Evolutionary conservation across 2,113 vertebrate genomes (phyloP), one percentile per base, ranked within the genome.

Genomic region (Lethenteron reissneri): DNA sequence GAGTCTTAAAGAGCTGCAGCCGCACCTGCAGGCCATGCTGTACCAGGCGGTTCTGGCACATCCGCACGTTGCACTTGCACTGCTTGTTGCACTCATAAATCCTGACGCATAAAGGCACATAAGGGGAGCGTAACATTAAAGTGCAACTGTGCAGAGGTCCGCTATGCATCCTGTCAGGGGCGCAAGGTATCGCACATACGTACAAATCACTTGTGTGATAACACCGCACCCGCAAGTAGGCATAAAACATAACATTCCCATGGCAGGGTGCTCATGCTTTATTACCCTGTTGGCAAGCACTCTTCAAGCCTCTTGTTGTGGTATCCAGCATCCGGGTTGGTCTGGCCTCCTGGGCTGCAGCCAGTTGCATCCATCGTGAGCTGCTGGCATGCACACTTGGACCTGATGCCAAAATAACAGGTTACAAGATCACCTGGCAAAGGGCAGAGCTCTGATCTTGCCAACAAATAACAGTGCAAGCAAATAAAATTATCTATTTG

Each of bases 1-100:
- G 90, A 0, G 94, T 97, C 79, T 97, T 97, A 80, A 97, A 97
- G 5, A 97, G 83, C 80, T 97, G 94, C n/a, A 97, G 88, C 0
- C 92, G 80, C 62, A 97, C 91, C 73, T 97, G 94, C 6, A 97
- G 83, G 21, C 94, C 94, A 0, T 96, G 94, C 70, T 97, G 94
- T 2, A 97, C 94, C 82, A 97, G 71, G 2, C 91, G 83, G 74
- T 97, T 97, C 58, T 82, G 90, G 80, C 94, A 97, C 88, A 92
- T 88, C 78, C 87, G 82, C 9, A 71, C 1, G 71, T 83, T 89
- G 76, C 94, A 97, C 69, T 85, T 83, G 76, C 94, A 97, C 72
- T 84, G 81, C 76, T 90, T 95, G 69, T 69, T 73, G 19, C 72
- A 73, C 56, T 73, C 72, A 14, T 73, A 73, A 12, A 73, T 70